These are phyloP conservation scores for Hyperoplus lanceolatus DNA, from an alignment of 2,797 vertebrate species.

Conservation along the genomic window DNA sequence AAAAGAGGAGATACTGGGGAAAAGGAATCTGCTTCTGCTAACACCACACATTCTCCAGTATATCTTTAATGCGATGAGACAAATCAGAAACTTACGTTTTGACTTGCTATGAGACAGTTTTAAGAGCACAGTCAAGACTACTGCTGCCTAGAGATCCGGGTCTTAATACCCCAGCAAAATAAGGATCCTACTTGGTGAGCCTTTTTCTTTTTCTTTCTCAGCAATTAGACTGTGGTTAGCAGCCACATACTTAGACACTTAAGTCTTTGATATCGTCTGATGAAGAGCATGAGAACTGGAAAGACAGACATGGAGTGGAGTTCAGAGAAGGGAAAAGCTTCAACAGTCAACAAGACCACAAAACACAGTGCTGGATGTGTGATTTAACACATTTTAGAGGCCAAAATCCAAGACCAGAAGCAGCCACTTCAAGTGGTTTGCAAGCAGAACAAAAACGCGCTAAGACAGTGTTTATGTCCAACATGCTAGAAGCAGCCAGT, in stretches of 20 bases:
- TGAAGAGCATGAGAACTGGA: constrained; percentile 17
- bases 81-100: constrained; percentile 38
- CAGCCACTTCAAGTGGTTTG: constrained; percentile 41
- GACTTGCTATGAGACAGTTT: constrained; percentile 7
- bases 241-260: constrained; percentile 43
- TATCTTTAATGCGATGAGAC: constrained; percentile 33
- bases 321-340: not conserved
- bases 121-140: not conserved
- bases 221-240: constrained; percentile 49
- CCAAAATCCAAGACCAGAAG: constrained; percentile 44
- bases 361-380: not conserved
- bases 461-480: constrained; percentile 66
- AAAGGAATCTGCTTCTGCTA: constrained; percentile 38
- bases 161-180: constrained; percentile 4
- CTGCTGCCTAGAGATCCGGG: not conserved
- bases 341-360: not conserved
- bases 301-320: constrained; percentile 1
- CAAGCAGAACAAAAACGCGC: constrained; percentile 45
- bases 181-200: constrained; percentile 16
- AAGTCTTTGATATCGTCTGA: constrained; percentile 18
- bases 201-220: constrained; percentile 32
- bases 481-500: constrained; percentile 62
- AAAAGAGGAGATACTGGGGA: constrained; percentile 54
- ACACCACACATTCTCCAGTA: constrained; percentile 30
- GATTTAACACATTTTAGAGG: constrained; percentile 4